These are phyloP conservation scores for Drosophila athabasca DNA, from an alignment of 1,140 invertebrate species.

Conservation along the genomic window DNA sequence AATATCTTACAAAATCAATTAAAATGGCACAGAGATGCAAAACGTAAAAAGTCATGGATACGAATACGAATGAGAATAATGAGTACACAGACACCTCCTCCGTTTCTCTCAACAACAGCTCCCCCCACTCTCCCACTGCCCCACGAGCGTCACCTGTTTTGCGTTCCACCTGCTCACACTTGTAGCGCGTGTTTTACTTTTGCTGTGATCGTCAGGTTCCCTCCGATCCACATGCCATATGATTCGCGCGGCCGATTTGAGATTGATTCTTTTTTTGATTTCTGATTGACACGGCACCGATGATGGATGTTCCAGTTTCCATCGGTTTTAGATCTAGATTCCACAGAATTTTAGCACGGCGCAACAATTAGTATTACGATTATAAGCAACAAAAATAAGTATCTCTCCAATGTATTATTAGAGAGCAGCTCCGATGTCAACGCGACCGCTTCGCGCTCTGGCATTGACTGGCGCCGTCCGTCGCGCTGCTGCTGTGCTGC, in stretches of 20 bases:
- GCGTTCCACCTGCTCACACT: constrained; percentile 55
- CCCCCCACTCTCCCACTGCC: background rate
- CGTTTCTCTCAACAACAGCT: constrained; percentile 1
- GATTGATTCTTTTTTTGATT: constrained; percentile 31
- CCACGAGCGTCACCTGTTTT: constrained; percentile 16
- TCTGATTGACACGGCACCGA: constrained; percentile 22
- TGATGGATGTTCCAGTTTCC: constrained; percentile 13
- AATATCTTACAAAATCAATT: constrained; percentile 54
- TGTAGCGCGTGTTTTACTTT: constrained; percentile 58
- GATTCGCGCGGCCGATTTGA: constrained; percentile 16
- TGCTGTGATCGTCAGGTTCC: constrained; percentile 30
- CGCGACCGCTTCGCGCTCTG: constrained; percentile 75
- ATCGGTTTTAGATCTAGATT: constrained; percentile 8
- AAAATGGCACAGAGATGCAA: constrained; percentile 45
- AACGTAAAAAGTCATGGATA: constrained; percentile 24
- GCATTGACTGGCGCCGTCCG: constrained; percentile 63
- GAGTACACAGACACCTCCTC: constrained; percentile 40
- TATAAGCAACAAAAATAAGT: constrained; percentile 24
- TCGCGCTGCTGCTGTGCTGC: constrained; percentile 19
- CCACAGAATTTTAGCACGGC: constrained; percentile 31
- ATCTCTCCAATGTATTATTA: constrained; percentile 43
- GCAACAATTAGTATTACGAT: constrained; percentile 25
- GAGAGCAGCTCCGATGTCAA: constrained; percentile 75
- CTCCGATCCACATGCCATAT: constrained; percentile 20
- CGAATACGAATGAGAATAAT: constrained; percentile 40